Evolutionary conservation across 2,113 vertebrate species (phyloP).

Genomic region (Lynx canadensis): DNA sequence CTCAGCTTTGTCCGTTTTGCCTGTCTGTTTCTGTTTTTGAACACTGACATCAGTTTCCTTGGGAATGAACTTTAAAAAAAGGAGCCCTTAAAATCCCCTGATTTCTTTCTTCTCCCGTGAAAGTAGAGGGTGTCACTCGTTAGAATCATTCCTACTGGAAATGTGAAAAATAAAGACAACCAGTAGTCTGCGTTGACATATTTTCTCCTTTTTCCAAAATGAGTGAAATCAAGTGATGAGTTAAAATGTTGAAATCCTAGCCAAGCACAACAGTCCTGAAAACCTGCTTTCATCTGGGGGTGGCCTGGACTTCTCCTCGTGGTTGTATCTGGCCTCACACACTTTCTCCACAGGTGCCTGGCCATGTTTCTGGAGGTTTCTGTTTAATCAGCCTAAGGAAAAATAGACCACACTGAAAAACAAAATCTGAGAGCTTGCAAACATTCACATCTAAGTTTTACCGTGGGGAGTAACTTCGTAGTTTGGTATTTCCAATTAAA

Average conservation of each 20-base stretch:
- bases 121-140: background rate
- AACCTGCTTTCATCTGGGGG: background rate
- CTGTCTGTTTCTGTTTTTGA: background rate
- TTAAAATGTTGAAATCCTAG: background rate
- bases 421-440: no score
- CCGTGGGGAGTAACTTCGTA: background rate
- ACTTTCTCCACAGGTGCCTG: no score
- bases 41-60: background rate
- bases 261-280: background rate
- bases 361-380: background rate
- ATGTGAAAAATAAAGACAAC: background rate
- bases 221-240: no score
- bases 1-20: background rate
- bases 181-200: background rate
- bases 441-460: background rate
- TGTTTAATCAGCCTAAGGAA: background rate
- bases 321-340: background rate
- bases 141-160: background rate
- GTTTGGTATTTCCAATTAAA: background rate
- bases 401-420: background rate
- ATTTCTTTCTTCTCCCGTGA: background rate
- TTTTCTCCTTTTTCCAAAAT: background rate
- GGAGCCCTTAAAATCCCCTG: background rate
- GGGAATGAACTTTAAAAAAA: background rate
- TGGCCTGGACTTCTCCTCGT: background rate